Base-by-base conservation (phyloP, 2,113 vertebrate species). In the Limnothrissa miodon region DNA sequence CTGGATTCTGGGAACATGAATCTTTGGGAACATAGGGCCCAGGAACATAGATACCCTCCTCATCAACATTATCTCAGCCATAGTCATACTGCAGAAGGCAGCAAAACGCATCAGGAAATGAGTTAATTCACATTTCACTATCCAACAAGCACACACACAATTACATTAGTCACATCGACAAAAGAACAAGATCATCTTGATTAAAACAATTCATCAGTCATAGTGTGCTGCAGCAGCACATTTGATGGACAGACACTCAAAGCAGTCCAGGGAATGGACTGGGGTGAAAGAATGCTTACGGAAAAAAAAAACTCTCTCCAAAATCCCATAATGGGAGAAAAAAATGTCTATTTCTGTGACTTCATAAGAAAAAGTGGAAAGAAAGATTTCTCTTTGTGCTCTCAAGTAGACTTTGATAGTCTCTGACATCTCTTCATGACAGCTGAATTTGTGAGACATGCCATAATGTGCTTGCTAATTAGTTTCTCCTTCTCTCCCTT, bases 381-480 rank as follows among this genome's bases (percentile, higher is more conserved):
- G 44, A 84, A 56, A 33, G 82, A 78, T n/a, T 82, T 86, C 78
- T 62, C 78, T 62, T 82, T 70, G 9, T 2, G 66, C 74, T 62
- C 81, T 42, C 82, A 82, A 88, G 85, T 81, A 84, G 85, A 83
- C 85, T 66, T 66, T 83, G 85, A 86, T 85, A 80, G 70, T 82
- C 74, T 36, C 53, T 85, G 78, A 42, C 81, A 62, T 85, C 87
- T 85, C 79, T 74, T 39, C 82, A 21, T 36, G 80, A 48, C 46
- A 79, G 84, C 46, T 56, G 84, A 81, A 21, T 83, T 81, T 85
- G 84, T 80, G 80, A 83, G 82, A 83, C 62, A 82, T 78, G 44
- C 39, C 81, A 86, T 81, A 88, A 56, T 62, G 23, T n/a, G 39
- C 46, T 85, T 70, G 78, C 45, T 85, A 82, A 87, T 87, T 85